Conservation (phyloP, 2,113 vertebrate genomes). For the Mormoops blainvillei region DNA sequence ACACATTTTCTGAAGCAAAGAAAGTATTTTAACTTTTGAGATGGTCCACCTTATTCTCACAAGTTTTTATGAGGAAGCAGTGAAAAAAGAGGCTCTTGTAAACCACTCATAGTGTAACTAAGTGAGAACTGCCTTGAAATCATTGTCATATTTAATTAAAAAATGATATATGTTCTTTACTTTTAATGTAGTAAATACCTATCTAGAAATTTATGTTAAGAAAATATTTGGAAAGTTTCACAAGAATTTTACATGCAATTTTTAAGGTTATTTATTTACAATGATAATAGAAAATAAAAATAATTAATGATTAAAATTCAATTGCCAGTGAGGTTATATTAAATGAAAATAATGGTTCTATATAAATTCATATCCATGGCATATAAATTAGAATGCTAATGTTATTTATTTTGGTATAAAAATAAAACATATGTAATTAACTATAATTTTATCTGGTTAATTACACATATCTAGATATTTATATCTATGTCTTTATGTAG, state of each 20-base stretch:
- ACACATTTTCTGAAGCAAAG: not conserved
- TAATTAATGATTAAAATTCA: not conserved
- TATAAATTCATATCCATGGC: not conserved
- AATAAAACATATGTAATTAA: not conserved
- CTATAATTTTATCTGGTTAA: not conserved
- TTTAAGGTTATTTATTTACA: not conserved
- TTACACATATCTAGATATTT: not conserved
- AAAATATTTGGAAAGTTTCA: not conserved
- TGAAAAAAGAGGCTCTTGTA: not conserved
- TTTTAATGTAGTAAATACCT: not conserved
- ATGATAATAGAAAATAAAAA: not conserved
- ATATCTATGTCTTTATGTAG: no score
- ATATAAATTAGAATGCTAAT: not conserved
- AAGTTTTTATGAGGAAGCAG: not conserved
- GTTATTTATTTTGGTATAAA: not conserved
- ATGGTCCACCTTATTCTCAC: not conserved
- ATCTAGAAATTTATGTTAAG: not conserved
- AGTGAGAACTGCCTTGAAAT: not conserved
- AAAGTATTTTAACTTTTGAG: not conserved
- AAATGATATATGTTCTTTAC: not conserved
- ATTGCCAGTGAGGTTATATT: not conserved
- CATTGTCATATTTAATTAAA: not conserved
- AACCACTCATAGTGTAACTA: not conserved
- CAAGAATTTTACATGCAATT: not conserved
- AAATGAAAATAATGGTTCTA: not conserved